These are phyloP conservation scores for Maniola hyperantus DNA, from an alignment of 2,888 invertebrate genomes.

Conservation along the genomic window DNA sequence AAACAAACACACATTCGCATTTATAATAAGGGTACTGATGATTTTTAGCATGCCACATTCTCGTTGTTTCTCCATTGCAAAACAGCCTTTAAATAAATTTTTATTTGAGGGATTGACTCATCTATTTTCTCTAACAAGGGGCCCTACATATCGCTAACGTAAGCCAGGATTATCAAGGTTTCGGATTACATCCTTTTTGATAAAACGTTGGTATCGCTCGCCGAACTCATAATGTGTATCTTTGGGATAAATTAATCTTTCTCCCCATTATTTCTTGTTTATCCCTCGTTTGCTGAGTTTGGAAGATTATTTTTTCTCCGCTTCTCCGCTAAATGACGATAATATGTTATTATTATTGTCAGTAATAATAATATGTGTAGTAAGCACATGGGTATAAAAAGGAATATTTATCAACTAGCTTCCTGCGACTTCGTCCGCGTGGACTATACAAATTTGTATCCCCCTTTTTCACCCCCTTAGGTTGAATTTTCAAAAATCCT, in stretches of 20 bases:
- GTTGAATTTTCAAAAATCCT: too few species aligned
- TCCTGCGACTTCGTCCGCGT: too few species aligned
- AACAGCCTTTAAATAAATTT: neutral
- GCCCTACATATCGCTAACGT: conserved; percentile 12
- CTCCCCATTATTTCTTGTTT: conserved; percentile 42
- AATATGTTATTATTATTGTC: conserved; percentile 9
- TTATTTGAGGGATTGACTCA: neutral
- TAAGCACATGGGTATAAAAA: neutral
- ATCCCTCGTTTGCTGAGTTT: conserved; percentile 29
- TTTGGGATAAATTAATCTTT: conserved; percentile 58
- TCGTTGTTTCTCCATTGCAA: too few species aligned
- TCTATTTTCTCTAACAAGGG: conserved; percentile 12
- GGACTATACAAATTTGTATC: too few species aligned
- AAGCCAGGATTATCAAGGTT: conserved; percentile 41
- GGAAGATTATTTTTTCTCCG: conserved; percentile 14
- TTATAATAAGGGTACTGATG: too few species aligned
- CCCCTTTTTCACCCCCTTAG: too few species aligned
- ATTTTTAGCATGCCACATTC: too few species aligned
- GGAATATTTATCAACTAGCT: neutral
- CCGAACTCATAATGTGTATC: conserved; percentile 48
- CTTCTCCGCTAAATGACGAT: conserved; percentile 21
- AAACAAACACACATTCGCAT: too few species aligned
- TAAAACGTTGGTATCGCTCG: conserved; percentile 49
- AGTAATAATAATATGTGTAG: neutral
- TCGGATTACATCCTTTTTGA: conserved; percentile 66